phyloP scores from a whole-genome alignment of 2,797 vertebrate species.

The Gastrophryne carolinensis region DNA sequence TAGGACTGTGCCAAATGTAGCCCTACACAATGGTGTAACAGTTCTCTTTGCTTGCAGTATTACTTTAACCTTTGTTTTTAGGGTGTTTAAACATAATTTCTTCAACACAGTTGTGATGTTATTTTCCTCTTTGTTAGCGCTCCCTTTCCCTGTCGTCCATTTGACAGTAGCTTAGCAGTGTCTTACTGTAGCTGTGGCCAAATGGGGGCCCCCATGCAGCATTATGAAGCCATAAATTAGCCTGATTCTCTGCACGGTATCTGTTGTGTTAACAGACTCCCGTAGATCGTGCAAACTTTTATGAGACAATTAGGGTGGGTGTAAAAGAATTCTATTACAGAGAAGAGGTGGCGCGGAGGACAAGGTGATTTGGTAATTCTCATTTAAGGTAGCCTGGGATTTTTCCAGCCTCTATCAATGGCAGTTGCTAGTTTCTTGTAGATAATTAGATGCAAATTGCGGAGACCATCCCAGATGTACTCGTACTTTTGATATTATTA shows the following conservation, averaged over 20 bases:
- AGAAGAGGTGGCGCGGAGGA: conserved; percentile 19
- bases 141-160: background rate
- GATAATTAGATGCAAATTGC: conserved; percentile 3
- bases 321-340: conserved; percentile 28
- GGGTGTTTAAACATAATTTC: too few relatives aligned
- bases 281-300: conserved; percentile 31
- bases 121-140: too few relatives aligned
- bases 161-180: background rate
- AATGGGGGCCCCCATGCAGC: background rate
- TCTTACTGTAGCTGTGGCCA: background rate
- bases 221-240: conserved; percentile 6
- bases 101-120: too few relatives aligned
- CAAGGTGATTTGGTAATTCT: conserved; percentile 36
- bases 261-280: conserved; percentile 30
- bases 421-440: background rate
- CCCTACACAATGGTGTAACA: too few relatives aligned
- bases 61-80: too few relatives aligned
- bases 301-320: conserved; percentile 2
- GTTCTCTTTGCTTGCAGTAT: too few relatives aligned
- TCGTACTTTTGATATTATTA: background rate
- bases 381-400: conserved; percentile 7
- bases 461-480: background rate
- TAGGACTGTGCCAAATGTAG: too few relatives aligned
- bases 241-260: background rate
- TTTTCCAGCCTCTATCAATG: background rate